phyloP scores from a whole-genome alignment of 2,888 invertebrate genomes.

The Caenorhabditis uteleia region DNA sequence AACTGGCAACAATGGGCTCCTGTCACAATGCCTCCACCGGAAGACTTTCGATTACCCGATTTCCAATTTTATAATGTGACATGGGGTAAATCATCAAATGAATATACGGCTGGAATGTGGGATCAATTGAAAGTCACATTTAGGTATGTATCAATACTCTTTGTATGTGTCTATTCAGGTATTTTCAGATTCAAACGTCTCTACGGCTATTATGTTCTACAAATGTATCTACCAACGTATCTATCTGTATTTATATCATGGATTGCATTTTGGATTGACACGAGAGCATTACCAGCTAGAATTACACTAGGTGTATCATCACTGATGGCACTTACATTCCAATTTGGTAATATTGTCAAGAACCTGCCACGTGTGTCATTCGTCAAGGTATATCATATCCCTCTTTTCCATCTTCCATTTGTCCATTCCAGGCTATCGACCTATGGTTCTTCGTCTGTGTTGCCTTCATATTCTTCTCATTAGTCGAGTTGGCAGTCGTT shows the following conservation, averaged over 20 bases:
- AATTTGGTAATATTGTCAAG: constrained; percentile 69
- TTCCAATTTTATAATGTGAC: constrained; percentile 67
- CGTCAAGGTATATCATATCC: constrained; percentile 55
- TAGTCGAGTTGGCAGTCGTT: constrained; percentile 68
- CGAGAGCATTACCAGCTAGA: constrained; percentile 66
- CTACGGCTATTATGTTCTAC: constrained; percentile 68
- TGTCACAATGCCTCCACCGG: constrained; percentile 65
- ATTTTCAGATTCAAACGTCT: constrained; percentile 65
- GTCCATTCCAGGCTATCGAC: constrained; percentile 60
- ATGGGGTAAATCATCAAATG: constrained; percentile 56
- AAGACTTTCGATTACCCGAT: constrained; percentile 63
- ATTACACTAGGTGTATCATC: constrained; percentile 68
- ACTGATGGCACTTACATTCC: constrained; percentile 69
- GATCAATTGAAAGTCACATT: constrained; percentile 68
- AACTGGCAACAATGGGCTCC: constrained; percentile 67
- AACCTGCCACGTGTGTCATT: constrained; percentile 68
- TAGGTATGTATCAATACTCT: constrained; percentile 27
- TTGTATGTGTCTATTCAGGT: not conserved
- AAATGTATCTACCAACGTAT: constrained; percentile 69
- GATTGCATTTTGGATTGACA: constrained; percentile 69
- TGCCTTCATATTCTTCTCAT: constrained; percentile 67
- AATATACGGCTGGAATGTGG: constrained; percentile 67
- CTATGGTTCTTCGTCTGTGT: constrained; percentile 69
- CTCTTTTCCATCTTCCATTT: not conserved
- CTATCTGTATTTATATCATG: constrained; percentile 64